Evolutionary conservation across 2,888 invertebrate species (phyloP).

Genomic region (Brassicogethes aeneus): DNA sequence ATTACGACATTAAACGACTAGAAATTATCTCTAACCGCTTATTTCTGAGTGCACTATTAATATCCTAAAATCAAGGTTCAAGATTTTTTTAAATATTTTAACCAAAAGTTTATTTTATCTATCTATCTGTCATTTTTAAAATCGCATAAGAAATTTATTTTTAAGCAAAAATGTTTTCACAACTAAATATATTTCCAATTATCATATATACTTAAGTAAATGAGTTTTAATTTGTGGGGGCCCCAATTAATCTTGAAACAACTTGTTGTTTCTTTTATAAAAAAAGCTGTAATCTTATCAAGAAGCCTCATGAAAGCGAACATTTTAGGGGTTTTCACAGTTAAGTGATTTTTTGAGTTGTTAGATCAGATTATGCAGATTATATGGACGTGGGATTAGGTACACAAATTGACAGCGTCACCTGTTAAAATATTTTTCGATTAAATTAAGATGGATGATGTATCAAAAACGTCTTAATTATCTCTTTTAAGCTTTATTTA

Average conservation of each 20-base stretch:
- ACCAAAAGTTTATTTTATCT: too few relatives aligned
- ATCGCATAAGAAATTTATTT: too few relatives aligned
- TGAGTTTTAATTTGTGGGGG: too few relatives aligned
- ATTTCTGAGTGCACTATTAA: too few relatives aligned
- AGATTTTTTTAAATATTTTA: too few relatives aligned
- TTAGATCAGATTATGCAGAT: constrained; percentile 22
- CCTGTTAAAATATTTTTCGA: constrained; percentile 17
- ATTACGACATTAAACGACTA: too few relatives aligned
- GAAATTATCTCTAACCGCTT: too few relatives aligned
- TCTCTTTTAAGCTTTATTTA: background rate
- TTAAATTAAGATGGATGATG: constrained; percentile 17
- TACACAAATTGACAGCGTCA: constrained; percentile 17
- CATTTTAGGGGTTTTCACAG: constrained; percentile 22
- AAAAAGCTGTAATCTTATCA: constrained; percentile 20
- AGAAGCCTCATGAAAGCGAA: constrained; percentile 14
- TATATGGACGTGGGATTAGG: constrained; percentile 14
- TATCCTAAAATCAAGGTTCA: too few relatives aligned
- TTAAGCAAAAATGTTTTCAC: too few relatives aligned
- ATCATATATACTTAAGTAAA: too few relatives aligned
- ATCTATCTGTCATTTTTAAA: too few relatives aligned
- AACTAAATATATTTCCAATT: too few relatives aligned
- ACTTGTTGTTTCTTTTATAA: background rate
- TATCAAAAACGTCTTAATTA: background rate
- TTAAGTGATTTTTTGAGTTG: constrained; percentile 21
- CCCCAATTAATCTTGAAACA: background rate